Evolutionary conservation across 1,140 invertebrate genomes (phyloP).

Genomic region (Drosophila miranda): DNA sequence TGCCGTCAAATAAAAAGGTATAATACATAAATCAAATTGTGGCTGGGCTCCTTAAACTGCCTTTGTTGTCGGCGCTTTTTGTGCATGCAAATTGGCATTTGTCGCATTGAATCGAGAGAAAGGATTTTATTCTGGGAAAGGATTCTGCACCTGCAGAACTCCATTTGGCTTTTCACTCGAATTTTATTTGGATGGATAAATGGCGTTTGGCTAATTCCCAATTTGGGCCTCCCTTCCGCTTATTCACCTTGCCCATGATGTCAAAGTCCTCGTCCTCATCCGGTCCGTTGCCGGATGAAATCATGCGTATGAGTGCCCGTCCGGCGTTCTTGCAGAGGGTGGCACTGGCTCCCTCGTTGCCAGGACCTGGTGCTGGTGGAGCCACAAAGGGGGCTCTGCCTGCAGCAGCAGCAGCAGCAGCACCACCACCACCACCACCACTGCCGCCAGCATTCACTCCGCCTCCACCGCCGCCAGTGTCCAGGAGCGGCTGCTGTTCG

Average conservation of each 20-base stretch:
- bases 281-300: conserved; percentile 55
- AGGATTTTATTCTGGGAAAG: conserved; percentile 5
- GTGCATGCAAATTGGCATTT: conserved; percentile 61
- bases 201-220: background rate
- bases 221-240: background rate
- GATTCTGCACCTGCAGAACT: background rate
- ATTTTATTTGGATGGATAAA: background rate
- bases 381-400: conserved; percentile 13
- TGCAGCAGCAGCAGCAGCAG: conserved; percentile 5
- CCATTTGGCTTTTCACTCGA: background rate
- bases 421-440: conserved; percentile 14
- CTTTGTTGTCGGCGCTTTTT: conserved; percentile 58
- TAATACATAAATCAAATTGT: conserved; percentile 74
- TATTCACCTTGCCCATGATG: conserved; percentile 79
- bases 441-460: conserved; percentile 6
- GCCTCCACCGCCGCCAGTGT: conserved; percentile 46
- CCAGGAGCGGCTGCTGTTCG: conserved; percentile 62
- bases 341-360: conserved; percentile 52
- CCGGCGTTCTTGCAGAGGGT: conserved; percentile 69
- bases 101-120: conserved; percentile 37
- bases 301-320: conserved; percentile 76
- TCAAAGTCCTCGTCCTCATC: conserved; percentile 76
- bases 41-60: conserved; percentile 17
- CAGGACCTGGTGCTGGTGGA: conserved; percentile 33
- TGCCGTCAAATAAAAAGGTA: conserved; percentile 47